Conservation (phyloP, 2,113 vertebrate species). For the Tauraco erythrolophus region DNA sequence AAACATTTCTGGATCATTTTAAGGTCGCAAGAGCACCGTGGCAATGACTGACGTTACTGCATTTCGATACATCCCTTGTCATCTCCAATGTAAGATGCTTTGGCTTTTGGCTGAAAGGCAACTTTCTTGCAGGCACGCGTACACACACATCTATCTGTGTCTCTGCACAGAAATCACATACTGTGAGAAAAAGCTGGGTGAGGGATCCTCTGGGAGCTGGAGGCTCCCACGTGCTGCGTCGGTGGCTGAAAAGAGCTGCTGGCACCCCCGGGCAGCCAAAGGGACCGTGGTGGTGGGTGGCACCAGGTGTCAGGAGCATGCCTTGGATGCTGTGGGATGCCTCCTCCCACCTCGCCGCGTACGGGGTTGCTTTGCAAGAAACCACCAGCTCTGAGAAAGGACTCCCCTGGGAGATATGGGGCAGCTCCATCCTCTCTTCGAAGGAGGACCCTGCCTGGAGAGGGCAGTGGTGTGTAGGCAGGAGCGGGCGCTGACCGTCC, state of each 20-base stretch:
- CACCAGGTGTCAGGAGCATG: background rate
- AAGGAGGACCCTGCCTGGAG: background rate
- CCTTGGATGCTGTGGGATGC: background rate
- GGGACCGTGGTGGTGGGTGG: accelerated
- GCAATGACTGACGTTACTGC: background rate
- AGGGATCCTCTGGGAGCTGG: background rate
- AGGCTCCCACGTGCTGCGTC: background rate
- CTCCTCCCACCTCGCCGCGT: accelerated
- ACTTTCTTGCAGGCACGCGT: background rate
- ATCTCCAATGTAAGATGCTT: background rate
- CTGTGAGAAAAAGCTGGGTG: background rate
- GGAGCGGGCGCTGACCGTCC: background rate
- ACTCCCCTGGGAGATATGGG: background rate
- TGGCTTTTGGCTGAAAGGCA: background rate
- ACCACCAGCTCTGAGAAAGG: background rate
- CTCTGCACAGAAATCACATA: background rate
- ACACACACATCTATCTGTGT: accelerated
- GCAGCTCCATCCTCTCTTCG: background rate
- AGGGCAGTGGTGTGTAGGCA: background rate
- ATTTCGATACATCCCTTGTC: background rate
- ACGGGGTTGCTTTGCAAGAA: background rate
- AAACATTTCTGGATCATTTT: background rate
- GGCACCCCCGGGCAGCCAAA: background rate
- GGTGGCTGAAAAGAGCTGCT: background rate
- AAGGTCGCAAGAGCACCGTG: background rate